These are phyloP conservation scores for Ladona fulva DNA, from an alignment of 1,140 invertebrate genomes.

Conservation along the genomic window DNA sequence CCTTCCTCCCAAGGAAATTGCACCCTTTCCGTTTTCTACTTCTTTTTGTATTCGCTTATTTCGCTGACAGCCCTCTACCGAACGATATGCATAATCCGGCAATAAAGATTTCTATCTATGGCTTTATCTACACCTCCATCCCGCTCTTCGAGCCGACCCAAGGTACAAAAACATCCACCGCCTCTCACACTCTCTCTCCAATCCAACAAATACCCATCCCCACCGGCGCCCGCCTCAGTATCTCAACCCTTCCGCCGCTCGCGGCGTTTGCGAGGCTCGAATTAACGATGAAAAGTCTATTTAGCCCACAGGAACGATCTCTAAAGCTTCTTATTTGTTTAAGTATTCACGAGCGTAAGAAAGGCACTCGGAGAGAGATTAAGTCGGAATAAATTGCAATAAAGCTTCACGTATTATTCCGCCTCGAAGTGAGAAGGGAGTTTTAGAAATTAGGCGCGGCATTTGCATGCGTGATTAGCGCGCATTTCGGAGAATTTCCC, in stretches of 20 bases:
- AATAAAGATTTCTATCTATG: constrained; percentile 8
- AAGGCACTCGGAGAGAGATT: too few relatives aligned
- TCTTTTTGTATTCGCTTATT: not conserved
- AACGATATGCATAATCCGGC: not conserved
- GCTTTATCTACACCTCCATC: not conserved
- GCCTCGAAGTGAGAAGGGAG: too few relatives aligned
- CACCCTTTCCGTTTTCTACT: not conserved
- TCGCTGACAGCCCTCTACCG: not conserved
- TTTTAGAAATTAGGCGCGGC: too few relatives aligned
- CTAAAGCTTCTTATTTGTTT: too few relatives aligned
- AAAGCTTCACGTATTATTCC: too few relatives aligned
- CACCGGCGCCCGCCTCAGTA: not conserved
- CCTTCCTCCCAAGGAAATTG: not conserved
- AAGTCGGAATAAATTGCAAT: too few relatives aligned
- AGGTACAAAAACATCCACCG: not conserved
- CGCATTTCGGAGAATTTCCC: too few relatives aligned
- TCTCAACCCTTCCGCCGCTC: not conserved
- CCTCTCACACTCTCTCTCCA: not conserved
- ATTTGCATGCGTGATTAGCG: too few relatives aligned
- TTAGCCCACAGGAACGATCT: too few relatives aligned
- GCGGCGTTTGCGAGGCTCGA: too few relatives aligned
- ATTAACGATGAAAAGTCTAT: too few relatives aligned
- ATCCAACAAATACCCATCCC: not conserved
- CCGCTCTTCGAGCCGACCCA: not conserved
- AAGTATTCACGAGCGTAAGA: too few relatives aligned